These are phyloP conservation scores for Montipora capricornis DNA, from an alignment of 64 coral and sea anemone genomes.

Conservation along the genomic window DNA sequence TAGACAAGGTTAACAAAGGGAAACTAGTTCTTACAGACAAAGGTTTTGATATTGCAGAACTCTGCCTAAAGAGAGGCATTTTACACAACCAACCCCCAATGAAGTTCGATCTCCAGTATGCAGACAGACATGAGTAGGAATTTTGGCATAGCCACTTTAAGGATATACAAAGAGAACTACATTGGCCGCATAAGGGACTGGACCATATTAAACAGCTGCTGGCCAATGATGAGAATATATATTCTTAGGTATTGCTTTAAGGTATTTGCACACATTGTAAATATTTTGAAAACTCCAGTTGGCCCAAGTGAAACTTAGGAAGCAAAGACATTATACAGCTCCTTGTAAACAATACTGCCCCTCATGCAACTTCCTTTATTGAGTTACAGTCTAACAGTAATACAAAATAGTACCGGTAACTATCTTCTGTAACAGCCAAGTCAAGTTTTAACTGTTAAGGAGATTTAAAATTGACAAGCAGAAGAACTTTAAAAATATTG, in stretches of 20 bases:
- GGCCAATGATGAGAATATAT: conserved; percentile 59
- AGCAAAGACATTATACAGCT: too few relatives aligned
- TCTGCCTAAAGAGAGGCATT: conserved; percentile 43
- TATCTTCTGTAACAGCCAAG: too few relatives aligned
- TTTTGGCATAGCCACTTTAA: conserved; percentile 66
- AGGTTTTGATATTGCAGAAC: conserved; percentile 76
- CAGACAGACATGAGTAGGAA: conserved; percentile 69
- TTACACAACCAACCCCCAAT: conserved; percentile 56
- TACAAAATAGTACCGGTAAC: too few relatives aligned
- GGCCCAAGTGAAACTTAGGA: not conserved
- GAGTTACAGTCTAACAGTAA: too few relatives aligned
- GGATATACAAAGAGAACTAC: conserved; percentile 78
- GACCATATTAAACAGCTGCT: conserved; percentile 59
- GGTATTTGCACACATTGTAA: conserved; percentile 63
- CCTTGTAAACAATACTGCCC: too few relatives aligned
- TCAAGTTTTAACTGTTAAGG: too few relatives aligned
- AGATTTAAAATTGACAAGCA: too few relatives aligned
- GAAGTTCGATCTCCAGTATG: conserved; percentile 64
- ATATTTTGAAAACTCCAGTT: conserved; percentile 30
- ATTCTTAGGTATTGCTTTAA: conserved; percentile 26
- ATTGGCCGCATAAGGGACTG: conserved; percentile 76
- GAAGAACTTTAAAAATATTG: too few relatives aligned
- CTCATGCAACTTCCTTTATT: too few relatives aligned
- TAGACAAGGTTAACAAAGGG: conserved; percentile 51
- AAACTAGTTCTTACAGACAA: conserved; percentile 56